Evolutionary conservation across 2,888 invertebrate species (phyloP).

Genomic region (Eupithecia dodoneata): DNA sequence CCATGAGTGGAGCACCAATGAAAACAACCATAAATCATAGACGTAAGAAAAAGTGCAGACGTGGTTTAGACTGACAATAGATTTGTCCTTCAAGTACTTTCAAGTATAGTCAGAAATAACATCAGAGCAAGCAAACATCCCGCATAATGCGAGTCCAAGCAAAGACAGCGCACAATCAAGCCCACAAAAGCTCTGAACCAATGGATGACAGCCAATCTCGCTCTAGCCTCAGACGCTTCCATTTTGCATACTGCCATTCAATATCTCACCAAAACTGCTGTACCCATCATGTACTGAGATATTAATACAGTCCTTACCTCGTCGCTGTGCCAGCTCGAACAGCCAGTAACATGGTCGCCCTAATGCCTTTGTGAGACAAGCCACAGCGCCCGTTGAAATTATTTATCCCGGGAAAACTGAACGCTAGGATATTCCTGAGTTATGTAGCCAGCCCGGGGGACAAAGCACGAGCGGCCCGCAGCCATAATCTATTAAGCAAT

Average conservation of each 20-base stretch:
- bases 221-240: constrained; percentile 1
- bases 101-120: background rate
- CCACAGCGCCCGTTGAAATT: constrained; percentile 55
- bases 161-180: constrained; percentile 13
- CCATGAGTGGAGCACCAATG: constrained; percentile 14
- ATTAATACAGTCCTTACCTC: constrained; percentile 36
- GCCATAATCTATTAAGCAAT: constrained; percentile 61
- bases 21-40: constrained; percentile 18
- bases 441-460: constrained; percentile 51
- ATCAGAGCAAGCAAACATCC: background rate
- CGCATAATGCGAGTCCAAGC: constrained; percentile 11
- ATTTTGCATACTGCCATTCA: constrained; percentile 33
- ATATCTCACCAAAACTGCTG: constrained; percentile 43
- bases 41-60: constrained; percentile 6
- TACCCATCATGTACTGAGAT: constrained; percentile 42
- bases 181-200: constrained; percentile 25
- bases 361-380: constrained; percentile 49
- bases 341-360: constrained; percentile 42
- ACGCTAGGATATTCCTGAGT: constrained; percentile 48
- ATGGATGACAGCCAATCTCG: constrained; percentile 27
- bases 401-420: constrained; percentile 52
- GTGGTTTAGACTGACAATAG: background rate
- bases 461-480: constrained; percentile 61
- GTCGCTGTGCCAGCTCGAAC: constrained; percentile 34
- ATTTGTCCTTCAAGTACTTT: background rate